Percentiles rank a stretch among this genome's conserved stretches.
Evolutionary conservation across 2,113 vertebrate genomes (phyloP).

Genomic region (Cathartes aura): DNA sequence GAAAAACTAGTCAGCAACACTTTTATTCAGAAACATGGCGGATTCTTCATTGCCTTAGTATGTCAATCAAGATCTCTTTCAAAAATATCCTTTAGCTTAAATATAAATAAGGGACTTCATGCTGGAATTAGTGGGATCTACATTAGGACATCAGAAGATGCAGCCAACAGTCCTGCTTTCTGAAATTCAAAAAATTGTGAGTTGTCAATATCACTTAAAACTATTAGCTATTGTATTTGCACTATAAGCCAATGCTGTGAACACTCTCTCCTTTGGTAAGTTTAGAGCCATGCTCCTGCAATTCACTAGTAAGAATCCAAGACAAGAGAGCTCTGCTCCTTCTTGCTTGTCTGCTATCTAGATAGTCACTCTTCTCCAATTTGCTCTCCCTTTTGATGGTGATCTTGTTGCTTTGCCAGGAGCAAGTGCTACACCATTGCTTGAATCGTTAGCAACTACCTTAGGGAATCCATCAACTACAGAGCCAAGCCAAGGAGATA

Average conservation of each 20-base stretch:
- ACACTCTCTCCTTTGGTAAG: background rate
- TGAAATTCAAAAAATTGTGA: background rate
- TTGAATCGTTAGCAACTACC: background rate
- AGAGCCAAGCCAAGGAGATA: background rate
- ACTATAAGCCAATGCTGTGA: background rate
- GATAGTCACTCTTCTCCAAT: background rate
- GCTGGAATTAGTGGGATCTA: background rate
- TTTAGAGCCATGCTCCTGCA: background rate
- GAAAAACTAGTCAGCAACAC: background rate
- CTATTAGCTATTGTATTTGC: background rate
- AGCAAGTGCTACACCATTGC: background rate
- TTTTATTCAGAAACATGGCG: background rate
- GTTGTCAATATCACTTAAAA: constrained; percentile 25
- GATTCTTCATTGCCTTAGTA: background rate
- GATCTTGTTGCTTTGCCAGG: background rate
- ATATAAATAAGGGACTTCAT: background rate
- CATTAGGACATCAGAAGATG: background rate
- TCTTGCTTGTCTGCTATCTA: constrained; percentile 32
- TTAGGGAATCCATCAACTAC: background rate
- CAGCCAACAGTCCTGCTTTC: background rate
- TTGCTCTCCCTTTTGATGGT: background rate
- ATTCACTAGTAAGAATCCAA: background rate
- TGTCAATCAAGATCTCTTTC: background rate
- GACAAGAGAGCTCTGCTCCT: constrained; percentile 4
- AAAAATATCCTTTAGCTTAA: background rate